Evolutionary conservation across 2,113 vertebrate species (phyloP).

Genomic region (Poeciliopsis occidentalis): DNA sequence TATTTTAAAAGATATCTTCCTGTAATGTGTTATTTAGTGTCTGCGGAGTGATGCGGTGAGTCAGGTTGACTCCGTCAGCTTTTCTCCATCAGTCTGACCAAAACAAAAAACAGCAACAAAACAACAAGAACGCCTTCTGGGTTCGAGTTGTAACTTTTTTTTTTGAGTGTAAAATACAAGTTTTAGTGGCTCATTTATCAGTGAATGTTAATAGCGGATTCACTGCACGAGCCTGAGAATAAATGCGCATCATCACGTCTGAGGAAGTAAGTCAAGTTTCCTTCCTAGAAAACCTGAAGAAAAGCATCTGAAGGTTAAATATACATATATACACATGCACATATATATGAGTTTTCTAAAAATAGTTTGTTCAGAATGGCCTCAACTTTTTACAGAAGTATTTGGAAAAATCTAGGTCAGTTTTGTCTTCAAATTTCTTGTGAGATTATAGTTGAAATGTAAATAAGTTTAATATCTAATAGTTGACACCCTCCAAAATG

Average conservation of each 20-base stretch:
- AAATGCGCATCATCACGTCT: not conserved
- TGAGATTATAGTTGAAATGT: not conserved
- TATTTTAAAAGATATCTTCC: not conserved
- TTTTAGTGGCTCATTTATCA: not conserved
- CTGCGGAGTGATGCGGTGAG: not conserved
- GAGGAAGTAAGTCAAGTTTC: conserved; percentile 39
- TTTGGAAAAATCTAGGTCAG: not conserved
- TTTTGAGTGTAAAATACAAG: not conserved
- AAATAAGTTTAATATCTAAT: not conserved
- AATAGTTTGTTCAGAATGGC: not conserved
- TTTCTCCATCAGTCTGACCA: no score
- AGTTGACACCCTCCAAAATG: no score
- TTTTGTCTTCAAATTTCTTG: not conserved
- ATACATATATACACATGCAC: no score
- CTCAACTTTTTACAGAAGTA: not conserved
- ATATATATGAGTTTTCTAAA: not conserved
- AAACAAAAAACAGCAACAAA: no score
- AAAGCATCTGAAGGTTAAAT: not conserved
- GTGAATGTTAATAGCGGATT: not conserved
- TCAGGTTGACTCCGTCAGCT: not conserved
- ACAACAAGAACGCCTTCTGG: no score
- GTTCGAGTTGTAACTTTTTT: not conserved
- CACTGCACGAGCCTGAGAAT: not conserved
- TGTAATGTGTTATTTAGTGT: not conserved
- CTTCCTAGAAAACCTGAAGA: not conserved